phyloP scores from a whole-genome alignment of 2,888 invertebrate genomes.

The Drosophila cognata region DNA sequence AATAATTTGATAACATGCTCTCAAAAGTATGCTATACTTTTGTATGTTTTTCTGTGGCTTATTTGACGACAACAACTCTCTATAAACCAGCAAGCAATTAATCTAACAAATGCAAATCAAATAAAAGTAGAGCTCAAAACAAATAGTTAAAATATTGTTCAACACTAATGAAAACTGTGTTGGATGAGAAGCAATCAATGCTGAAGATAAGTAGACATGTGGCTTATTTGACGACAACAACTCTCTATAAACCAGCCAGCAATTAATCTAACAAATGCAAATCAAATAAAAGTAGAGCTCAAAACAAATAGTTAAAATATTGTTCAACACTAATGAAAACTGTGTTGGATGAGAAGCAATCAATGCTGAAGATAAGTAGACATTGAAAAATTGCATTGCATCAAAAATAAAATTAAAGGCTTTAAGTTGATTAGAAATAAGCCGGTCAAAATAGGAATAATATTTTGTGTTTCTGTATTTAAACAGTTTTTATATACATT shows the following conservation, averaged over 20 bases:
- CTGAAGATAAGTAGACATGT: neutral
- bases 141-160: neutral
- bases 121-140: neutral
- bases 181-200: neutral
- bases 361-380: neutral
- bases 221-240: rapidly evolving
- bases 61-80: neutral
- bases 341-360: neutral
- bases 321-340: neutral
- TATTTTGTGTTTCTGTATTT: neutral
- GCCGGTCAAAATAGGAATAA: rapidly evolving
- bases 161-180: neutral
- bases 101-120: no score
- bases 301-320: neutral
- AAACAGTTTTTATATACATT: rapidly evolving
- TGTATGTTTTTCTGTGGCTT: neutral
- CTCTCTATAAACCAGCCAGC: neutral
- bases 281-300: no score
- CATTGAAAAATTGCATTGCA: neutral
- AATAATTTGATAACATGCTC: neutral
- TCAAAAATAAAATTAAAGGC: neutral
- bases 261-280: no score
- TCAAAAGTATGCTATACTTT: conserved; percentile 9
- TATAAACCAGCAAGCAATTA: neutral
- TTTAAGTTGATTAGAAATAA: neutral